These are phyloP conservation scores for Samia ricini DNA, from an alignment of 1,140 invertebrate genomes.

Conservation along the genomic window DNA sequence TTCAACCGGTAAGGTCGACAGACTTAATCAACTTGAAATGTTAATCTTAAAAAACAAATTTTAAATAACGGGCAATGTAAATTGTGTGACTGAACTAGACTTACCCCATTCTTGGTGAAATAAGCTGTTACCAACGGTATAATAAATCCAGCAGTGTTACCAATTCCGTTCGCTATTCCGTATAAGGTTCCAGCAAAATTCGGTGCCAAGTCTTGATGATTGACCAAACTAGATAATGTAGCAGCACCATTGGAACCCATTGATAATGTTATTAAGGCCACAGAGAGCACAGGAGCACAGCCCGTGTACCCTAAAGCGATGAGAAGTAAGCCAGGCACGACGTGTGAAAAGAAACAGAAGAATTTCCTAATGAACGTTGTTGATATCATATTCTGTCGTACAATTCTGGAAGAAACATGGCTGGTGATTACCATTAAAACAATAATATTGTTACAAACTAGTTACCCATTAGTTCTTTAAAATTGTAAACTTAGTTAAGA, in stretches of 20 bases:
- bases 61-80: too few species aligned
- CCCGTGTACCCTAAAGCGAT: conserved; percentile 82
- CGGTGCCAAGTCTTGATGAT: conserved; percentile 88
- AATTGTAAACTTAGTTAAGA: too few species aligned
- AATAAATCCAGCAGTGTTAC: conserved; percentile 85
- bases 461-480: background rate
- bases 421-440: too few species aligned
- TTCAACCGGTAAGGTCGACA: too few species aligned
- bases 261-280: conserved; percentile 84
- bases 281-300: conserved; percentile 81
- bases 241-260: conserved; percentile 90
- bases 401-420: conserved; percentile 68
- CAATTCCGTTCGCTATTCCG: conserved; percentile 86
- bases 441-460: background rate
- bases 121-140: conserved; percentile 84
- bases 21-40: too few species aligned
- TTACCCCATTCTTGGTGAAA: conserved; percentile 82
- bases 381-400: conserved; percentile 78
- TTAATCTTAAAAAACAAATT: too few species aligned
- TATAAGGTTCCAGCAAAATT: conserved; percentile 89
- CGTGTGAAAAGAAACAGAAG: conserved; percentile 85
- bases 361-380: conserved; percentile 84
- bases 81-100: conserved; percentile 18
- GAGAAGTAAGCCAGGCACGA: conserved; percentile 83
- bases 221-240: conserved; percentile 89